phyloP scores from a whole-genome alignment of 2,113 vertebrate species.

The Zosterops lateralis region DNA sequence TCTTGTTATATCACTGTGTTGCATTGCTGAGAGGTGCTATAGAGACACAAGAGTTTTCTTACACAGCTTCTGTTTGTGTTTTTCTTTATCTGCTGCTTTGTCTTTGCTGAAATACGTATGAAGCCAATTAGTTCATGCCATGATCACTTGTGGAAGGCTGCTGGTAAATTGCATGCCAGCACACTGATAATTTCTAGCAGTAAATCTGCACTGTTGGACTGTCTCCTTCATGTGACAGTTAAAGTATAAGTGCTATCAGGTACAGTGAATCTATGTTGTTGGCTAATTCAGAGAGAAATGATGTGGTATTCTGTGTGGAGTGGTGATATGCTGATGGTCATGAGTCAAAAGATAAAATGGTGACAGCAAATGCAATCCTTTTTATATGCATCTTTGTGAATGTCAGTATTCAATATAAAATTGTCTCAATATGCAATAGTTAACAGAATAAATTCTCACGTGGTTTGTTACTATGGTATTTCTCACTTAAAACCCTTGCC shows the following conservation, averaged over 20 bases:
- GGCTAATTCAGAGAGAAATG: not conserved
- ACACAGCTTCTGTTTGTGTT: not conserved
- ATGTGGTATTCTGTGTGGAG: not conserved
- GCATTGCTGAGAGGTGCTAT: not conserved
- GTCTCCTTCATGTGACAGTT: not conserved
- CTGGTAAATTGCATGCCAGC: not conserved
- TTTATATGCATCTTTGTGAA: not conserved
- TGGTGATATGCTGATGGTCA: not conserved
- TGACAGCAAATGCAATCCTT: not conserved
- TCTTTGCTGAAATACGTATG: not conserved
- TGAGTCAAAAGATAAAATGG: not conserved
- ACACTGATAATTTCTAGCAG: not conserved
- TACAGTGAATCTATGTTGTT: not conserved
- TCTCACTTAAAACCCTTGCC: not conserved
- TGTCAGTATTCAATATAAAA: not conserved
- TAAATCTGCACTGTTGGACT: not conserved
- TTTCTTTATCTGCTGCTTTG: not conserved
- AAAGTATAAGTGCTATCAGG: not conserved
- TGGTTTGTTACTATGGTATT: not conserved
- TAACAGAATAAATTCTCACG: not conserved
- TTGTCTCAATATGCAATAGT: not conserved
- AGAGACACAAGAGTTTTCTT: not conserved
- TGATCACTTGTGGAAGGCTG: not conserved
- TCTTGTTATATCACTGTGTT: not conserved
- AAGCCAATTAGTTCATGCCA: not conserved